Conservation (phyloP, 2,888 invertebrate genomes). For the Allygus modestus region DNA sequence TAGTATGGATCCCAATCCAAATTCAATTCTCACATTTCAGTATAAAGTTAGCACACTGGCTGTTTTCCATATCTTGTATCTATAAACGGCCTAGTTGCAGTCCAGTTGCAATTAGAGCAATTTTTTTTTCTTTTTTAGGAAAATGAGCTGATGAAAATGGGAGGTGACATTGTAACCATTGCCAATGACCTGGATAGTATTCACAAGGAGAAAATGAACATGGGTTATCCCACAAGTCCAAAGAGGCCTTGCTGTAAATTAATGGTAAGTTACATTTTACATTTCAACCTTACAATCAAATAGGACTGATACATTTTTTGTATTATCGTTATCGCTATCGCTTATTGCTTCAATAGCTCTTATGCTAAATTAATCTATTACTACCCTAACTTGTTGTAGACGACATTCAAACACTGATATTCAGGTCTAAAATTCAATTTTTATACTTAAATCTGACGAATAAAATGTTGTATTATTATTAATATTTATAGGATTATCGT, state of each 20-base stretch:
- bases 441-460: too few relatives aligned
- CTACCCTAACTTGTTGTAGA: too few relatives aligned
- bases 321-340: too few relatives aligned
- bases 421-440: too few relatives aligned
- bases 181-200: constrained; percentile 76
- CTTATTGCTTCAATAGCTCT: too few relatives aligned
- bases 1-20: background rate
- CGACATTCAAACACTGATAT: too few relatives aligned
- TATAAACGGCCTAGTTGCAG: constrained; percentile 19
- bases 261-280: constrained; percentile 7
- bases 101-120: constrained; percentile 11
- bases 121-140: constrained; percentile 75
- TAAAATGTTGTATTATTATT: too few relatives aligned
- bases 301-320: too few relatives aligned
- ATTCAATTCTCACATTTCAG: background rate
- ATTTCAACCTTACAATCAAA: too few relatives aligned
- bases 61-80: background rate
- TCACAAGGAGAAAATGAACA: constrained; percentile 76
- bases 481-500: too few relatives aligned
- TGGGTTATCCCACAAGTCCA: constrained; percentile 71
- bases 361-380: too few relatives aligned
- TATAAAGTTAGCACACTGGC: background rate
- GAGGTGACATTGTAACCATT: constrained; percentile 79
- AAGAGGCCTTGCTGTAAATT: background rate
- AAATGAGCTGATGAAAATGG: constrained; percentile 79